These are phyloP conservation scores for Oligia strigilis DNA, from an alignment of 2,888 invertebrate species.

Conservation along the genomic window DNA sequence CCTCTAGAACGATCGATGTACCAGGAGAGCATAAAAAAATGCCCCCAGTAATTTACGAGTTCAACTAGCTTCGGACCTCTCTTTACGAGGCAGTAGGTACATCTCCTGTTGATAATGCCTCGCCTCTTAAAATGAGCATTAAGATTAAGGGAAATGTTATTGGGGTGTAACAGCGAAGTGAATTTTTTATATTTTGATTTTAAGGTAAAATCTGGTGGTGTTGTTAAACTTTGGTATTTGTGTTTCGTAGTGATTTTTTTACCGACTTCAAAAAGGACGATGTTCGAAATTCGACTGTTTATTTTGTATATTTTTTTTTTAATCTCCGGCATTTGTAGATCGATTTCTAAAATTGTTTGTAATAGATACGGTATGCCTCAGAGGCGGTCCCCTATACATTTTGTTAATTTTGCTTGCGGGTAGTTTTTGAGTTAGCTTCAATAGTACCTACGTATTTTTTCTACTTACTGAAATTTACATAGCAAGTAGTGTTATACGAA, in stretches of 20 bases:
- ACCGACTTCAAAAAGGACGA: neutral
- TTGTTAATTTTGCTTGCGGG: too few relatives aligned
- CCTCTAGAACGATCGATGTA: slow-evolving; percentile 85
- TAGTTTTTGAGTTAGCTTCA: too few relatives aligned
- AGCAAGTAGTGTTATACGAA: too few relatives aligned
- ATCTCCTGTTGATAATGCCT: slow-evolving; percentile 78
- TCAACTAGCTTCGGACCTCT: slow-evolving; percentile 72
- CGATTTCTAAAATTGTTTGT: neutral
- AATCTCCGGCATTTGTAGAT: neutral
- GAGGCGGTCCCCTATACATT: too few relatives aligned
- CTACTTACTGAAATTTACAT: too few relatives aligned
- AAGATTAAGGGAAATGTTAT: slow-evolving; percentile 81
- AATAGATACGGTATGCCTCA: neutral
- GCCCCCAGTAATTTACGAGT: slow-evolving; percentile 83
- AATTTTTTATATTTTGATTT: slow-evolving; percentile 67
- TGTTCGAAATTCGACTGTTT: neutral
- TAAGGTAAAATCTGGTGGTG: slow-evolving; percentile 19
- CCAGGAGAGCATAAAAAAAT: slow-evolving; percentile 87
- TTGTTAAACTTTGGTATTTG: neutral
- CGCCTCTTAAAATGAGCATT: slow-evolving; percentile 79
- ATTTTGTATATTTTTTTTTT: too few relatives aligned
- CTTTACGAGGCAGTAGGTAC: slow-evolving; percentile 68
- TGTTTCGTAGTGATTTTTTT: neutral
- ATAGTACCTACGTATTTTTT: too few relatives aligned
- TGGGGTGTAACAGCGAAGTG: slow-evolving; percentile 63